Base-by-base conservation (phyloP, 2,113 vertebrate genomes). In the Hystrix cristata region DNA sequence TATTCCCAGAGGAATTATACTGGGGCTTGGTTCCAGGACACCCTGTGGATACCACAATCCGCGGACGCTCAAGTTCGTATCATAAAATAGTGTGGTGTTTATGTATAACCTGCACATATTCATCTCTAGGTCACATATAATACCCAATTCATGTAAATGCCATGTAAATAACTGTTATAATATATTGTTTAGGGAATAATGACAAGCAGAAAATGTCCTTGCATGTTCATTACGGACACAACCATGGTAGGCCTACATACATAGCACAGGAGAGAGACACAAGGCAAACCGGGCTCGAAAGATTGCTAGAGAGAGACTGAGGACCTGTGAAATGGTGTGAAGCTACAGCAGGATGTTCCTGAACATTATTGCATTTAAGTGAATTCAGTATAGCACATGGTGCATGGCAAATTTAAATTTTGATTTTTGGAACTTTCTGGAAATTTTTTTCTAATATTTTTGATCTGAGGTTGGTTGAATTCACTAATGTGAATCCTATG, bases 291-390 rank as follows among this genome's bases (percentile, higher is more conserved):
- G 2, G 25, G 9, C 7, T 31, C 38, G 31, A 48, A 31, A 38
- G 7, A 43, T 19, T 67, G 59, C 27, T 57, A 43, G 27, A 59
- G 53, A 80, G 15, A 67, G 19, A 67, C 51, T 4, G 11, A 31
- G 53, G 7, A 7, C 7, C 64, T 81, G 64, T 29, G 62, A 59
- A 43, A 7, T 51, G 43, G 31, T 10, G 21, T 34, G 23, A 53
- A 12, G 18, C 4, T 3, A 7, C 14, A 2, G 3, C 23, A 31
- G 16, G 34, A 43, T 31, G 23, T 5, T 1, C 25, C 43, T 53
- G 15, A 9, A n/a, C 48, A 29, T 57, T 3, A 12, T n/a, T 46
- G 27, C 34, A 34, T 71, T 48, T 46, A 31, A 9, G 15, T 60
- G 2, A 59, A 38, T 60, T 87, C 38, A 34, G 3, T 31, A 46